These are phyloP conservation scores for Acanthisitta chloris DNA, from an alignment of 2,113 vertebrate species.

Conservation along the genomic window DNA sequence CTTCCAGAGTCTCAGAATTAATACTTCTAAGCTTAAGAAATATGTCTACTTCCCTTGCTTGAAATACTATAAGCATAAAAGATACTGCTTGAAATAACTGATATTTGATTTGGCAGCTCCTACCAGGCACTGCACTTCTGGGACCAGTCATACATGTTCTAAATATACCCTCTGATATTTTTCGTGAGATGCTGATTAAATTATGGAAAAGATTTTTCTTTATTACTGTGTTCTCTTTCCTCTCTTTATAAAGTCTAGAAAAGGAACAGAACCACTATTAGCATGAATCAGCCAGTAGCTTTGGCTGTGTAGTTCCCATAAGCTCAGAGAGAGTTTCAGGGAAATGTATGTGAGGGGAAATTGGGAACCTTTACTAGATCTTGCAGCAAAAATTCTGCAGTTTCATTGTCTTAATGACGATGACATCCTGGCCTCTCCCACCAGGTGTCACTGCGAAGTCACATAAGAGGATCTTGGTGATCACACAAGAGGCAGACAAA, in stretches of 20 bases:
- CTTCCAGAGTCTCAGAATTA: neutral
- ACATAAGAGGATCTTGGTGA: neutral
- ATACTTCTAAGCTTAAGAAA: neutral
- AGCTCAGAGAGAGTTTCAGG: neutral
- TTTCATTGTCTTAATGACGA: neutral
- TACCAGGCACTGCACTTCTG: neutral
- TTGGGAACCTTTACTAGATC: neutral
- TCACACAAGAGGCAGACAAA: neutral
- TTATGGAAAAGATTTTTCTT: neutral
- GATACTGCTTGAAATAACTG: neutral
- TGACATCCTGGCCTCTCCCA: constrained; percentile 42
- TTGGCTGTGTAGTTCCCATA: neutral
- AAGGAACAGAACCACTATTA: neutral
- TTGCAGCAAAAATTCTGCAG: neutral
- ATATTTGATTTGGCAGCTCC: neutral
- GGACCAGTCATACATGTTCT: neutral
- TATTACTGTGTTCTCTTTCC: neutral
- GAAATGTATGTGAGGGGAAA: neutral
- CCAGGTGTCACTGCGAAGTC: constrained; percentile 41
- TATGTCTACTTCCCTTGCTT: neutral
- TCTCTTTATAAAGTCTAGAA: neutral
- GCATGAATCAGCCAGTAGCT: neutral
- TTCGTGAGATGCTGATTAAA: neutral
- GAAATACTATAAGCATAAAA: neutral
- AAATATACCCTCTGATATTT: constrained; percentile 29